Conservation (phyloP, 2,113 vertebrate species). For the Falco punctatus region DNA sequence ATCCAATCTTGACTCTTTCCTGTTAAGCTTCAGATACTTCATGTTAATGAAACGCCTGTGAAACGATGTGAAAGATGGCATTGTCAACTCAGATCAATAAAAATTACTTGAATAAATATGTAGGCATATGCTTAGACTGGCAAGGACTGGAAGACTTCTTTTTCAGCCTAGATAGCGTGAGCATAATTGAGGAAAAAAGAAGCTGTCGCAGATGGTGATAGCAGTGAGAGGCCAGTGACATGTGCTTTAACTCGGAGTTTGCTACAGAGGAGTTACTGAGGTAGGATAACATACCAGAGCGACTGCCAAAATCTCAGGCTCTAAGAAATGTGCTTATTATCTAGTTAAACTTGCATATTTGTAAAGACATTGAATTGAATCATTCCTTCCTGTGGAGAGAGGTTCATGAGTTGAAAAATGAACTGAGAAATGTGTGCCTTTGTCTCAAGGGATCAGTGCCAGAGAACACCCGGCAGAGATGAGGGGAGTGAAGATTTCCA, state of each 20-base stretch:
- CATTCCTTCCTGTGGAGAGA: not conserved
- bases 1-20: not conserved
- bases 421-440: not conserved
- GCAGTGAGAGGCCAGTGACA: constrained; percentile 16
- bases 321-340: not conserved
- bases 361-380: not conserved
- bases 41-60: not conserved
- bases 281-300: not conserved
- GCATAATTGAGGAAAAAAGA: constrained; percentile 18
- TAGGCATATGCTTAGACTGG: constrained; percentile 12
- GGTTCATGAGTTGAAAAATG: rapidly evolving
- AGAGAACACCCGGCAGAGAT: not conserved
- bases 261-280: not conserved
- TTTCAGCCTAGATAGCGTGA: not conserved
- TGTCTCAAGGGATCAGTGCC: not conserved
- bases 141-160: not conserved
- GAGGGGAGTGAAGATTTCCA: not conserved
- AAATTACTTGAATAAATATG: not conserved
- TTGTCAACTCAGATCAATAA: not conserved
- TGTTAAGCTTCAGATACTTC: not conserved
- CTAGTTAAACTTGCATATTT: not conserved
- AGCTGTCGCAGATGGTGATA: constrained; percentile 23
- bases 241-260: not conserved
- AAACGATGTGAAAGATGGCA: not conserved
- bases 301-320: not conserved